A percentile compares a stretch with the other conserved stretches of the same genome.
Conservation (phyloP, 2,113 vertebrate species). For the Vulpes ferrilata region DNA sequence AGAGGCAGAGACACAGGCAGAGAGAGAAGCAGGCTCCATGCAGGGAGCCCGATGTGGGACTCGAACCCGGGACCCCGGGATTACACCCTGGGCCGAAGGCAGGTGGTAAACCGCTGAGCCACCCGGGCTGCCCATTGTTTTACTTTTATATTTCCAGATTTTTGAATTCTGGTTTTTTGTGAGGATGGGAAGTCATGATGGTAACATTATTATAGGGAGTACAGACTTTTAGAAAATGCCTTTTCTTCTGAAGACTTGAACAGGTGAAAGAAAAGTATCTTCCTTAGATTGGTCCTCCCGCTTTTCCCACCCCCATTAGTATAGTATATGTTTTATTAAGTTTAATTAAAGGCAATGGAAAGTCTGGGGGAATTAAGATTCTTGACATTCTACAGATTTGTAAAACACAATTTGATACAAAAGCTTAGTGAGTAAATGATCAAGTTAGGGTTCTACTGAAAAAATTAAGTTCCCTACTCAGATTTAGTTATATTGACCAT, state of each 20-base stretch:
- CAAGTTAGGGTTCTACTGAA: not conserved
- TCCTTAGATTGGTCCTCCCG: not conserved
- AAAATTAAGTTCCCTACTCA: slow-evolving; percentile 1
- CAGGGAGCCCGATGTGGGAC: no score
- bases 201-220: not conserved
- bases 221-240: not conserved
- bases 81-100: no score
- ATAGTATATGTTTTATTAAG: not conserved
- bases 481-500: slow-evolving; percentile 18
- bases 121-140: not conserved
- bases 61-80: no score
- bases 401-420: slow-evolving; percentile 26
- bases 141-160: slow-evolving; percentile 22
- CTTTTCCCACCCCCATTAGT: not conserved
- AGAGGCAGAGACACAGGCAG: no score
- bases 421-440: not conserved
- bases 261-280: not conserved
- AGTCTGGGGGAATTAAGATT: slow-evolving; percentile 6
- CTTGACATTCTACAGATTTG: slow-evolving; percentile 7
- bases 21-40: no score
- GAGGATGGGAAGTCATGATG: not conserved
- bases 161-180: not conserved
- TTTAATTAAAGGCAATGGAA: slow-evolving; percentile 26
- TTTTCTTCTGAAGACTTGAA: slow-evolving; percentile 28
- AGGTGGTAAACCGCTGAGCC: no score